Conservation (phyloP, 2,888 invertebrate species). For the Drosophila tripunctata region DNA sequence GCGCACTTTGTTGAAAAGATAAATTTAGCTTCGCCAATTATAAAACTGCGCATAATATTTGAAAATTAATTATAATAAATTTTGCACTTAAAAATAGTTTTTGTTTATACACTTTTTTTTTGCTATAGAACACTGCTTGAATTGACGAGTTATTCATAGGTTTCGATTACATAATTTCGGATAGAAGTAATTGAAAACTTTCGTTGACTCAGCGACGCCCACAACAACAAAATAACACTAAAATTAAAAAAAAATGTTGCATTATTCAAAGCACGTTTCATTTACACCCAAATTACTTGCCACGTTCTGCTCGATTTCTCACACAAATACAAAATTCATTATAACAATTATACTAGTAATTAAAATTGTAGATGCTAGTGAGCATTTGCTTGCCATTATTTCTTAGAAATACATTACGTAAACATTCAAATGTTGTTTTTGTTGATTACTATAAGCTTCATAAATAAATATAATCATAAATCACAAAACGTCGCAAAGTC, state of each 20-base stretch:
- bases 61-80: slow-evolving; percentile 6
- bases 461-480: slow-evolving; percentile 24
- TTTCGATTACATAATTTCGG: slow-evolving; percentile 2
- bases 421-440: neutral
- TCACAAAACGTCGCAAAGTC: slow-evolving; percentile 23
- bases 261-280: slow-evolving; percentile 48
- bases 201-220: slow-evolving; percentile 44
- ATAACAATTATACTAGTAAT: slow-evolving; percentile 32
- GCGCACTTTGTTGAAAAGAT: neutral
- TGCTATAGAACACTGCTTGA: neutral
- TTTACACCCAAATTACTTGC: slow-evolving; percentile 26
- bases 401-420: slow-evolving; percentile 42
- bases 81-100: neutral
- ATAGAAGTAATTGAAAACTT: slow-evolving; percentile 27
- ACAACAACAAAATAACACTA: neutral
- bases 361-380: slow-evolving; percentile 28
- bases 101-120: neutral
- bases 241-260: slow-evolving; percentile 1
- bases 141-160: neutral
- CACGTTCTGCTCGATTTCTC: slow-evolving; percentile 49
- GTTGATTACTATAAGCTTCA: slow-evolving; percentile 8
- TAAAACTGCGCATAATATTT: slow-evolving; percentile 19
- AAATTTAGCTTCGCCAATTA: neutral
- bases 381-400: slow-evolving; percentile 21
- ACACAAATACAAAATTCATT: slow-evolving; percentile 38